Evolutionary conservation across 2,113 vertebrate species (phyloP), one percentile per base, ranked within the genome.

Genomic region (Smithornis capensis): DNA sequence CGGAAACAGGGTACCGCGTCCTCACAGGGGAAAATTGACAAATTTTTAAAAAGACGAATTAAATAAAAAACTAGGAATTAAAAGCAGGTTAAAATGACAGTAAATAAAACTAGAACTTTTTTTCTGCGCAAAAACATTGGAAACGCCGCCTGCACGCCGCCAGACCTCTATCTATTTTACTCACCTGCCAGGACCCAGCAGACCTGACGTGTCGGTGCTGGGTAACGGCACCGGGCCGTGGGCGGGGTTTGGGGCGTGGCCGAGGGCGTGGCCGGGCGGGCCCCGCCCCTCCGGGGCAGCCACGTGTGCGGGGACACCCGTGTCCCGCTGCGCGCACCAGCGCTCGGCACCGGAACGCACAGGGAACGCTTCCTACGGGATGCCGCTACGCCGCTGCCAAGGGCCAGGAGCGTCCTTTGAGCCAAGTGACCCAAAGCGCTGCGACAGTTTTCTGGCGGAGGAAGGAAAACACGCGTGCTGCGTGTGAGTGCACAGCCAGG

Each of bases 51-150:
- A 8, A 17, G 1, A 8, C 17, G 1, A 9, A 1, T 0, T 9
- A 45, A 68, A n/a, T 0, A 13, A 56, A 63, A 0, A 0, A 4
- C 4, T 2, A 11, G 22, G 50, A 31, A 31, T 1, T 12, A 3
- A 0, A 0, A 3, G 2, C 2, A 2, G 9, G 0, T 0, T 0
- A 0, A 0, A 74, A 9, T 0, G 0, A 35, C 0, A 7, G 0
- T 7, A 0, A 0, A 0, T 9, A 2, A 3, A 0, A 3, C 0
- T 40, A 9, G 40, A 13, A 40, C 40, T 40, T 37, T 63, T 28
- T 29, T 14, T 0, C 3, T 29, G 4, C 5, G 2, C 3, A 16
- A 67, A 70, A n/a, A 1, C 0, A 1, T 2, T 3, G 4, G 5
- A 40, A 67, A 27, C 0, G 0, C 10, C 0, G 2, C 1, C 1